Percentiles rank a stretch among this genome's conserved stretches.
Conservation (phyloP, 2,888 invertebrate genomes). For the Aspidiotus rigidus region DNA sequence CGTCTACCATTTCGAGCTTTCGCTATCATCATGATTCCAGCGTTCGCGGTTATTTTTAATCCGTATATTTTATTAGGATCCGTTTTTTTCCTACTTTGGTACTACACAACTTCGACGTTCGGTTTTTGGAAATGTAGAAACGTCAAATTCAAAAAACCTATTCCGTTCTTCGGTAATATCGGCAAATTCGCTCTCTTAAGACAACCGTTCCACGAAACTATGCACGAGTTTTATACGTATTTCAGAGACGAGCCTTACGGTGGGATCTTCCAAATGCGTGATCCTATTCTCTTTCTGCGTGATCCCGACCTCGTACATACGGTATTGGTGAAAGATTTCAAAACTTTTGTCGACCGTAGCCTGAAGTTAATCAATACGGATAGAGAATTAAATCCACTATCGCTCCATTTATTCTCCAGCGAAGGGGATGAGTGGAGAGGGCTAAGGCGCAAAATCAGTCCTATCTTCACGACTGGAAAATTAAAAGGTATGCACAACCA, state of each 20-base stretch:
- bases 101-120: conserved; percentile 40
- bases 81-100: conserved; percentile 20
- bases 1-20: too few relatives aligned
- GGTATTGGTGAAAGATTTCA: conserved; percentile 37
- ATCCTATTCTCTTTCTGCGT: conserved; percentile 30
- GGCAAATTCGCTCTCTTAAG: neutral
- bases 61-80: neutral
- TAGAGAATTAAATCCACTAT: conserved; percentile 35
- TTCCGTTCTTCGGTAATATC: conserved; percentile 44
- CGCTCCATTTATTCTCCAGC: conserved; percentile 35
- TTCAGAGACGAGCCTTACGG: conserved; percentile 38
- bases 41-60: neutral
- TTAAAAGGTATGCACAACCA: conserved; percentile 40
- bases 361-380: conserved; percentile 23
- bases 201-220: conserved; percentile 8
- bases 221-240: conserved; percentile 17
- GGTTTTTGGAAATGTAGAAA: conserved; percentile 44
- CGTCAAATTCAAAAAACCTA: conserved; percentile 43
- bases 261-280: conserved; percentile 32
- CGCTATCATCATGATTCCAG: neutral
- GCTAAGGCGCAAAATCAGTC: conserved; percentile 43
- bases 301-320: conserved; percentile 29
- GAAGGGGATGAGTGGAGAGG: conserved; percentile 42
- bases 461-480: conserved; percentile 44
- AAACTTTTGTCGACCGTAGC: conserved; percentile 35